A percentile compares a stretch with the other conserved stretches of the same genome.
phyloP scores from a whole-genome alignment of 2,888 invertebrate genomes.

The Pseudanteris insignis region DNA sequence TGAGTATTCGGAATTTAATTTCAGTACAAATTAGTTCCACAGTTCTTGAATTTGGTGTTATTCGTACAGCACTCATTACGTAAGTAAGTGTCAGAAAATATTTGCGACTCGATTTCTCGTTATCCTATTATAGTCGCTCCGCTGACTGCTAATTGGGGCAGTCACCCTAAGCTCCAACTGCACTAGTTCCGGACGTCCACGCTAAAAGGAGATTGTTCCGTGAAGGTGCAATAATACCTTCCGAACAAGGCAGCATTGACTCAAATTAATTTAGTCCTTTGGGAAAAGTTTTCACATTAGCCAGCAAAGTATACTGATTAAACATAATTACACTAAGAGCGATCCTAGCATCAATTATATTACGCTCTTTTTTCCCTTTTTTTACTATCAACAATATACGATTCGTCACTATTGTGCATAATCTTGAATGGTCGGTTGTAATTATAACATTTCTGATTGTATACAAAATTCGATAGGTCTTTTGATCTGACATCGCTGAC shows the following conservation, averaged over 20 bases:
- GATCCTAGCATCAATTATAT: too few species aligned
- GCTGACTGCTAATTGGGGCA: constrained; percentile 37
- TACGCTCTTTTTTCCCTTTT: too few species aligned
- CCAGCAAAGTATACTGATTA: neutral
- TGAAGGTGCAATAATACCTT: constrained; percentile 37
- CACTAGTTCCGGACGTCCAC: constrained; percentile 33
- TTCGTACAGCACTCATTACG: constrained; percentile 19
- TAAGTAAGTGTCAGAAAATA: constrained; percentile 39
- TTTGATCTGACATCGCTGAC: too few species aligned
- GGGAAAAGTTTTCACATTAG: constrained; percentile 14
- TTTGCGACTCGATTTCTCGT: constrained; percentile 39
- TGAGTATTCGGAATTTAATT: constrained; percentile 9
- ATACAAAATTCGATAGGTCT: too few species aligned
- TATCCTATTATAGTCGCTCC: constrained; percentile 36
- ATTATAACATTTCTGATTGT: too few species aligned
- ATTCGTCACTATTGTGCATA: too few species aligned
- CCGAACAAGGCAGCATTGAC: constrained; percentile 29
- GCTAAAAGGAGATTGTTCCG: constrained; percentile 34
- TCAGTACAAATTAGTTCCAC: constrained; percentile 6
- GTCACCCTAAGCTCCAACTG: constrained; percentile 35
- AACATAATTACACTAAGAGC: neutral
- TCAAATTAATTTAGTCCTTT: constrained; percentile 29
- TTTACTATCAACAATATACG: too few species aligned
- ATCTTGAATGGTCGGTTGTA: too few species aligned
- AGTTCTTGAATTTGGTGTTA: constrained; percentile 23